Base-by-base conservation (phyloP, 2,888 invertebrate genomes). In the Stegophylla sp. region DNA sequence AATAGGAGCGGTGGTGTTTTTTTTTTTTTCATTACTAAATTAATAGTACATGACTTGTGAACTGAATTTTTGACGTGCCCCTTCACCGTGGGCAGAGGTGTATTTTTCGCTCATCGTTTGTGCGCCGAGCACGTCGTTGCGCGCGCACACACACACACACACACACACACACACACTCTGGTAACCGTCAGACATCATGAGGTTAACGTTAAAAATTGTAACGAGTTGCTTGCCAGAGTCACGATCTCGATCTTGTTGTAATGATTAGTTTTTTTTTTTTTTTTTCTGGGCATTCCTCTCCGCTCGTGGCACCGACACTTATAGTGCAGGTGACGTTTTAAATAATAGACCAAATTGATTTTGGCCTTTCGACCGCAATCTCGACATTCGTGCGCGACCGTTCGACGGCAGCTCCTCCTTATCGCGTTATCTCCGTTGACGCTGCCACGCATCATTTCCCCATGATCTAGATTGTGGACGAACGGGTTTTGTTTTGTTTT, bases 261-360 rank as follows among this genome's bases (percentile, higher is more conserved):
- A 79, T 23, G 69, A 79, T 69, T 77, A 61, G 77, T 23, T 48
- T 51, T 34, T 17, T 48, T 48, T 45, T 15, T 17, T 59, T 34
- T 61, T 45, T 59, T 59, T 59, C 43, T 26, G 73, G 59, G 59
- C 73, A 61, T 61, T 72, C 72, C 26, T 9, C 53, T n/a, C 41
- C 53, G 15, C 53, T 56, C 53, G 67, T 41, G 43, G 64, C 66
- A 53, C 66, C 67, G 76, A 77, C 67, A 59, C 59, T 69, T 59
- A 10, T 45, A 12, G 66, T 15, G 12, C 23, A 63, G 75, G 76
- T 76, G 67, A 77, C 76, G 76, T 66, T 77, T 77, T 77, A 77
- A 77, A 77, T 77, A 67, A 77, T 76, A 76, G 75, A 67, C 76
- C 67, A 77, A 77, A 77, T 77, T 48, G 77, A 77, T 67, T 61